phyloP scores from a whole-genome alignment of 2,888 invertebrate genomes.

The Acanthococcus lagerstroemiae region DNA sequence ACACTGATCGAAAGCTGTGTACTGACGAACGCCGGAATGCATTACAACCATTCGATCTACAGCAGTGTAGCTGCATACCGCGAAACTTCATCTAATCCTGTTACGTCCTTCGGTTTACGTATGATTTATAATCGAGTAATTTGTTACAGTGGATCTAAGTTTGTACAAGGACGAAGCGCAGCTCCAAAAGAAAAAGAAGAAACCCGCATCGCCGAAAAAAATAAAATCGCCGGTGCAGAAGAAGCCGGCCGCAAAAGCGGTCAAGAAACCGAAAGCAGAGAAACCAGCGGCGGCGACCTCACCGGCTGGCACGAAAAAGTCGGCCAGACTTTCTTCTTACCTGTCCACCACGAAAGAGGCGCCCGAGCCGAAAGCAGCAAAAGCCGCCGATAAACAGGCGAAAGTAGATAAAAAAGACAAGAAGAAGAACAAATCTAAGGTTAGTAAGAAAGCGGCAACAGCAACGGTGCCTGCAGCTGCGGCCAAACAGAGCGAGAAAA shows the following conservation, averaged over 20 bases:
- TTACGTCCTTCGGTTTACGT: too few relatives aligned
- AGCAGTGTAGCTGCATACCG: too few relatives aligned
- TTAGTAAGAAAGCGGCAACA: slow-evolving; percentile 19
- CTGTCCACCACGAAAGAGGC: slow-evolving; percentile 36
- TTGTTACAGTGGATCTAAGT: slow-evolving; percentile 64
- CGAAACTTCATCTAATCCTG: too few relatives aligned
- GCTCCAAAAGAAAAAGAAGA: slow-evolving; percentile 47
- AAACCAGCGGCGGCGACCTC: slow-evolving; percentile 30
- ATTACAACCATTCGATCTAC: too few relatives aligned
- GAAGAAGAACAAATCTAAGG: slow-evolving; percentile 31
- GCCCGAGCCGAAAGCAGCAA: slow-evolving; percentile 24
- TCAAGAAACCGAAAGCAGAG: slow-evolving; percentile 38
- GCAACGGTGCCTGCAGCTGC: slow-evolving; percentile 5
- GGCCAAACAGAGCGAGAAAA: slow-evolving; percentile 31
- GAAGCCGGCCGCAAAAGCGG: slow-evolving; percentile 37
- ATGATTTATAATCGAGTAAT: too few relatives aligned
- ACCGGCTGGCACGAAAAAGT: slow-evolving; percentile 28
- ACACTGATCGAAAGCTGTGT: too few relatives aligned
- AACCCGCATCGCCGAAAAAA: slow-evolving; percentile 15
- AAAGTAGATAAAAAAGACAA: slow-evolving; percentile 33
- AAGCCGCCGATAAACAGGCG: slow-evolving; percentile 26
- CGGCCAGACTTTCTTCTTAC: slow-evolving; percentile 37
- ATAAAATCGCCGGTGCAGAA: slow-evolving; percentile 36
- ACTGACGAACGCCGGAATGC: too few relatives aligned
- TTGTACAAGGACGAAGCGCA: slow-evolving; percentile 75